Conservation (phyloP, 2,113 vertebrate genomes). For the Gallinago paraguaiae region DNA sequence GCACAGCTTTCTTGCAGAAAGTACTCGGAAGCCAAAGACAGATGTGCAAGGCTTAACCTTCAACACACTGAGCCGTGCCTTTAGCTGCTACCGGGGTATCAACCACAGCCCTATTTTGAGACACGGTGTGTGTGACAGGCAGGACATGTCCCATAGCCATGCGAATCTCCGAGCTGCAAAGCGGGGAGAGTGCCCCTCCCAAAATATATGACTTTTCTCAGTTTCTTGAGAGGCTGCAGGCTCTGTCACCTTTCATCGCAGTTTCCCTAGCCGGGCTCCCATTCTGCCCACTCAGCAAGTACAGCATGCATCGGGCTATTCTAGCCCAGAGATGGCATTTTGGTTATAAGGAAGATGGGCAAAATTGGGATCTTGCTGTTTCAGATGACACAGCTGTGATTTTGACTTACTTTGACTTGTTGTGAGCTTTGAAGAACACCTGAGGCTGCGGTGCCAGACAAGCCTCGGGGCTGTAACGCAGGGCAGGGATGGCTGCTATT, state of each 20-base stretch:
- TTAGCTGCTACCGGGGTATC: neutral
- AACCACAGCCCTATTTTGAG: neutral
- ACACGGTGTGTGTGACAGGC: no score
- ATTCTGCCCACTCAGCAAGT: neutral
- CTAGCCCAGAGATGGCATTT: neutral
- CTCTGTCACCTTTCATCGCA: no score
- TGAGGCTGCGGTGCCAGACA: neutral
- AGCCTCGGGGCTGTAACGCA: neutral
- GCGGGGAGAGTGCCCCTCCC: neutral
- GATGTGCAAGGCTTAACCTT: neutral
- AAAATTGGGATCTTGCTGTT: rapidly evolving
- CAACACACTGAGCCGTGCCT: neutral
- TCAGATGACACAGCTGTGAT: neutral
- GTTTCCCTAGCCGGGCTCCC: neutral
- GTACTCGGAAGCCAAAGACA: neutral
- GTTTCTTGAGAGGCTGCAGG: neutral
- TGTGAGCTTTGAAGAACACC: neutral
- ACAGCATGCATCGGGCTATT: neutral
- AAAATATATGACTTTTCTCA: neutral
- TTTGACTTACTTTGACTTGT: neutral
- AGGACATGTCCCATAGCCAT: neutral
- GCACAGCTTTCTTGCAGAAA: neutral
- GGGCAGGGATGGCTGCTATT: neutral
- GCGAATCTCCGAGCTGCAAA: neutral
- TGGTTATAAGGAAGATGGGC: neutral